Percentiles rank a stretch among this genome's conserved stretches.
Evolutionary conservation across 2,797 vertebrate genomes (phyloP).

Genomic region (Danio jaintianensis): DNA sequence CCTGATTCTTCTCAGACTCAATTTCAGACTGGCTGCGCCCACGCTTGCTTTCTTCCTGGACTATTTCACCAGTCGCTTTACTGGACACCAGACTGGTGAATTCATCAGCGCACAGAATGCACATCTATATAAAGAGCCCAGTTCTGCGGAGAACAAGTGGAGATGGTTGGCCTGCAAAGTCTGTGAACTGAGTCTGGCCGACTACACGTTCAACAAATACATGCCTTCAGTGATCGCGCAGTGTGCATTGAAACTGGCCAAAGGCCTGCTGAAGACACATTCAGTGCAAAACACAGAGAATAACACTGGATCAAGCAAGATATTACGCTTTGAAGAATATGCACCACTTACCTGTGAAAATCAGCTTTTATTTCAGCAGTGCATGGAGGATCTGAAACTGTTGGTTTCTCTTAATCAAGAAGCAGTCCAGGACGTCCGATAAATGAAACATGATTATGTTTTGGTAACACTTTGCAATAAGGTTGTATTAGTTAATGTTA

Average conservation of each 20-base stretch:
- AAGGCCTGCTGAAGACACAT: constrained; percentile 72
- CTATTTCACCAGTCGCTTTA: constrained; percentile 77
- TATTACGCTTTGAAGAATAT: neutral
- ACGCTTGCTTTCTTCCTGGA: constrained; percentile 92
- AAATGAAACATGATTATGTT: constrained; percentile 49
- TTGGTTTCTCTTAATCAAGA: constrained; percentile 86
- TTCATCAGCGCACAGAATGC: neutral
- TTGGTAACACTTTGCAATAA: neutral
- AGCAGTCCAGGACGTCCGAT: constrained; percentile 73
- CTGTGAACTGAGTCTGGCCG: constrained; percentile 90
- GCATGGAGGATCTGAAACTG: constrained; percentile 83
- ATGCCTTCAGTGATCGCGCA: constrained; percentile 86
- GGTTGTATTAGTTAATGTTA: neutral
- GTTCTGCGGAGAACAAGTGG: constrained; percentile 63
- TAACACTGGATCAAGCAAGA: neutral
- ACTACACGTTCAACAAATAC: constrained; percentile 89
- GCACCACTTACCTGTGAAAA: constrained; percentile 51
- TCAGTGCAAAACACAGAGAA: neutral
- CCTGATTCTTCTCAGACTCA: constrained; percentile 86
- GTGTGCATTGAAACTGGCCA: constrained; percentile 82
- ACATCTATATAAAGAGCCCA: neutral
- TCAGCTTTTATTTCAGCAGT: constrained; percentile 75
- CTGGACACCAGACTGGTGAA: constrained; percentile 6
- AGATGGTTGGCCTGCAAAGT: constrained; percentile 79
- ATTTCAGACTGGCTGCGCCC: constrained; percentile 85